These are phyloP conservation scores for Drosophila demipolita DNA, from an alignment of 2,888 invertebrate genomes.

Conservation along the genomic window DNA sequence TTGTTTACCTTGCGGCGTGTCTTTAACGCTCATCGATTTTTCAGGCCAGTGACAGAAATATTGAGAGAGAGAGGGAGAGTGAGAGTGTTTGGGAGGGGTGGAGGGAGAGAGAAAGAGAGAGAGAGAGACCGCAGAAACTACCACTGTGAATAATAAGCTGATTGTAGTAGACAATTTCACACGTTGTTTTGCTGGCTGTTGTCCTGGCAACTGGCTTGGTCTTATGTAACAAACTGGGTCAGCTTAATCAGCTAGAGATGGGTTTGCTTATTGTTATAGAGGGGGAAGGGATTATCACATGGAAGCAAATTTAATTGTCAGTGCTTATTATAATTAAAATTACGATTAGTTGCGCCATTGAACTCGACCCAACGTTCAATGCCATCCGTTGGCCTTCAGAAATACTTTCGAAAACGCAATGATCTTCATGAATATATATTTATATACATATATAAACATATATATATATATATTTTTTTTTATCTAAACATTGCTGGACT, in stretches of 20 bases:
- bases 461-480: constrained; percentile 11
- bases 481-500: constrained; percentile 45
- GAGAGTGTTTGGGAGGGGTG: not conserved
- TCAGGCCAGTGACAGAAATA: not conserved
- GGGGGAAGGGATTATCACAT: not conserved
- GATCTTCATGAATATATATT: constrained; percentile 54
- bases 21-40: constrained; percentile 53
- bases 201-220: constrained; percentile 23
- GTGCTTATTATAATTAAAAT: constrained; percentile 41
- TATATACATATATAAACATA: constrained; percentile 17
- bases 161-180: constrained; percentile 10
- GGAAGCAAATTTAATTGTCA: not conserved
- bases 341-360: constrained; percentile 59
- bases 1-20: constrained; percentile 32
- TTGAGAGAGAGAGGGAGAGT: not conserved
- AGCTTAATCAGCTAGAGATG: constrained; percentile 8
- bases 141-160: constrained; percentile 1
- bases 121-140: not conserved
- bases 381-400: constrained; percentile 71
- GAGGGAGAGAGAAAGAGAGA: not conserved
- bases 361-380: constrained; percentile 75
- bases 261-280: not conserved
- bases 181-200: constrained; percentile 17
- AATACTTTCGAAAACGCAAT: constrained; percentile 46
- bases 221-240: constrained; percentile 49